Percentiles rank a stretch among this genome's conserved stretches.
Conservation (phyloP, 2,888 invertebrate genomes). For the Odontothrips loti region DNA sequence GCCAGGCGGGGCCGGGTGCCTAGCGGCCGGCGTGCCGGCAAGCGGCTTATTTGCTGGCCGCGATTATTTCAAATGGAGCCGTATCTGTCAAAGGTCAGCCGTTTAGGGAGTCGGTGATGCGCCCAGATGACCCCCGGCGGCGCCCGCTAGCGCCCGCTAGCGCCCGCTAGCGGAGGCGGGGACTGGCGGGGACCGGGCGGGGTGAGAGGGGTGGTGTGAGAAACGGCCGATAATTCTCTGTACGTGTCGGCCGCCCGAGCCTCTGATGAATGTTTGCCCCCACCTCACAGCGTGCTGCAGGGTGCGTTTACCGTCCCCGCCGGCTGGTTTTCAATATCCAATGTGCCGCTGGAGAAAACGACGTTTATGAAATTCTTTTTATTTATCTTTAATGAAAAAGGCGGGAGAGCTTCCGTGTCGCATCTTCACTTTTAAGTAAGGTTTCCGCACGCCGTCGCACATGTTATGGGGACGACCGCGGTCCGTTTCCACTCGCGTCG, state of each 20-base stretch:
- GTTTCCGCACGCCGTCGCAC: no score
- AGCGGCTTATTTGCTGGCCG: neutral
- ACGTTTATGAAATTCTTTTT: no score
- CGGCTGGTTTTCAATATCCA: neutral
- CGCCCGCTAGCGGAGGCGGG: neutral
- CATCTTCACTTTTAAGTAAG: neutral
- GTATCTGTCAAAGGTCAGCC: neutral
- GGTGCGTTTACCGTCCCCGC: neutral
- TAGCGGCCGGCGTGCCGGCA: neutral
- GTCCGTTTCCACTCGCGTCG: neutral
- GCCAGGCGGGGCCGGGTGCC: no score
- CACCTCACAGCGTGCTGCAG: neutral
- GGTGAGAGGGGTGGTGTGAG: no score
- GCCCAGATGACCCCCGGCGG: no score
- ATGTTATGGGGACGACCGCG: neutral
- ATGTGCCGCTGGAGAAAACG: neutral
- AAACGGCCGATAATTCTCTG: slow-evolving; percentile 1
- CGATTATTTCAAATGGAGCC: neutral
- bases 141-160: neutral
- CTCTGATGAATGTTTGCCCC: neutral
- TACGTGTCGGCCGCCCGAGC: neutral
- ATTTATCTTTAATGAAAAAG: neutral
- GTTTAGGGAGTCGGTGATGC: neutral
- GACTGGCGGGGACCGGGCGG: neutral
- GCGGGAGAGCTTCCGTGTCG: no score